Conservation (phyloP, 2,113 vertebrate genomes). For the Clarias magur region DNA sequence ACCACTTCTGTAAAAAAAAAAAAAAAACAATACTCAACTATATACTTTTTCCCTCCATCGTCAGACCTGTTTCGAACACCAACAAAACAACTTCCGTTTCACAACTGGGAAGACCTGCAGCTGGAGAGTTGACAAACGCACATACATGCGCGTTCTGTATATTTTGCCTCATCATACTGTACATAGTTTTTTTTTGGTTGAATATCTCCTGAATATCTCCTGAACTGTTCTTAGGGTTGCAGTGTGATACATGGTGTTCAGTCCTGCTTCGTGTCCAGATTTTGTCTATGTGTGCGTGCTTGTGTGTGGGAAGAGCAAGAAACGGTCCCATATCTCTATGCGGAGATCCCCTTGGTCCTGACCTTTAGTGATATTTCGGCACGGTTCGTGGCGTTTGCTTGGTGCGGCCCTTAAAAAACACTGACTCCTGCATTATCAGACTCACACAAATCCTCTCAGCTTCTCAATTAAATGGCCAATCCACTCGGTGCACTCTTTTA, state of each 20-base stretch:
- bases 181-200: neutral
- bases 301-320: no score
- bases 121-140: no score
- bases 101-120: no score
- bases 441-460: neutral
- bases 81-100: no score
- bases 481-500: neutral
- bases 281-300: neutral
- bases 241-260: neutral
- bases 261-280: neutral
- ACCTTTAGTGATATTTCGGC: constrained; percentile 11
- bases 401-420: neutral
- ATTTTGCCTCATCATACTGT: no score
- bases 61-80: no score
- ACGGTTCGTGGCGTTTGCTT: neutral
- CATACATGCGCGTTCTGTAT: no score
- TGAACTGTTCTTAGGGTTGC: neutral
- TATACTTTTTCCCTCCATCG: no score
- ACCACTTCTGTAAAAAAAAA: no score
- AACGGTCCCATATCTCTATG: neutral
- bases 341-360: neutral
- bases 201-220: neutral
- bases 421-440: constrained; percentile 11
- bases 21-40: no score
- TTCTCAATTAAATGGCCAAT: neutral